These are phyloP conservation scores for Eonycteris spelaea DNA, from an alignment of 2,113 vertebrate species.

Conservation along the genomic window DNA sequence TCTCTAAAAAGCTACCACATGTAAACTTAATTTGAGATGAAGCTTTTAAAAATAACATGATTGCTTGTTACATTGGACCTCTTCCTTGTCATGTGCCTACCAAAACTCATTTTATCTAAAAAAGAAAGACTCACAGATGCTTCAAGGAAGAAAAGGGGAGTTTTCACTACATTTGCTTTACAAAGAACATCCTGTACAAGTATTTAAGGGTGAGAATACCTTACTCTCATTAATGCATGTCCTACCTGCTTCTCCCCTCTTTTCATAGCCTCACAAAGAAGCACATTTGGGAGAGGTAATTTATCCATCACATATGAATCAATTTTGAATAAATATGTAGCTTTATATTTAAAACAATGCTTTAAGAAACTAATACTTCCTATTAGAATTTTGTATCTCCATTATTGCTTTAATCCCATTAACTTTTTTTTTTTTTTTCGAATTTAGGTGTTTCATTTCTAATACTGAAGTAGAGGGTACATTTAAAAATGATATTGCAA, in stretches of 20 bases:
- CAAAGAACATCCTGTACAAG: conserved; percentile 30
- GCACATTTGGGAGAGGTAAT: not conserved
- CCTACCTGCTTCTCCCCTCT: not conserved
- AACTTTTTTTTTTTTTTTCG: not conserved
- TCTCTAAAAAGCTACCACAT: conserved; percentile 53
- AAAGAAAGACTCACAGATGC: conserved; percentile 72
- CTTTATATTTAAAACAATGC: conserved; percentile 31
- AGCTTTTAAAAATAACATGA: conserved; percentile 69
- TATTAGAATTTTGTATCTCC: conserved; percentile 38
- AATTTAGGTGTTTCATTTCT: conserved; percentile 28
- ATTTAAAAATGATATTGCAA: conserved; percentile 40
- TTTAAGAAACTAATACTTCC: not conserved
- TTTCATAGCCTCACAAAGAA: not conserved
- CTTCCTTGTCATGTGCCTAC: conserved; percentile 60
- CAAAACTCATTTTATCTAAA: conserved; percentile 42
- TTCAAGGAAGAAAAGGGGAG: conserved; percentile 54
- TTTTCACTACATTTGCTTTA: conserved; percentile 54
- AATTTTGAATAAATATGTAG: conserved; percentile 45
- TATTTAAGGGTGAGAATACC: conserved; percentile 48
- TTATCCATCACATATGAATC: not conserved
- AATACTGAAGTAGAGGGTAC: conserved; percentile 8
- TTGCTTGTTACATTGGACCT: conserved; percentile 66
- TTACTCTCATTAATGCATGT: not conserved
- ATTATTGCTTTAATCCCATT: not conserved
- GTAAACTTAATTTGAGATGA: conserved; percentile 70